phyloP scores from a whole-genome alignment of 2,113 vertebrate genomes.

The Fregata magnificens region DNA sequence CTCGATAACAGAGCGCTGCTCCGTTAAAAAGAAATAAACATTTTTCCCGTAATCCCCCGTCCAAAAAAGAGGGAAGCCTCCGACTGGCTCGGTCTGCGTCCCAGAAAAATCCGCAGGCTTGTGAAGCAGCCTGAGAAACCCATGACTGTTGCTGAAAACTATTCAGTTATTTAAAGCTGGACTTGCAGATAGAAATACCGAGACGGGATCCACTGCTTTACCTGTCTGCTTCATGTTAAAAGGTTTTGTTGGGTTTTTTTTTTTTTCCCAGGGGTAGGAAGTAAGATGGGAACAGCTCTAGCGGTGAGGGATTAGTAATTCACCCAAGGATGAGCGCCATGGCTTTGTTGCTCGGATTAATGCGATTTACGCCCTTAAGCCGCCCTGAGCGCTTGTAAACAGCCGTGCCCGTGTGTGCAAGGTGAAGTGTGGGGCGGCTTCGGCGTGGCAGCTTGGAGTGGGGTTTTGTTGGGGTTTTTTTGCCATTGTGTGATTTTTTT shows the following conservation, averaged over 20 bases:
- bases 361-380: conserved; percentile 24
- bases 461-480: background rate
- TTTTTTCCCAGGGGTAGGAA: background rate
- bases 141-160: background rate
- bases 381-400: background rate
- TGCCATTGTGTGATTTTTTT: rapidly evolving
- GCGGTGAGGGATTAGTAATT: background rate
- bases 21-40: background rate
- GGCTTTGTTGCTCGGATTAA: background rate
- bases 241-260: background rate
- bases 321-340: background rate
- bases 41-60: background rate
- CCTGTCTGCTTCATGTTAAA: background rate
- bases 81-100: background rate
- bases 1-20: background rate
- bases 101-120: background rate
- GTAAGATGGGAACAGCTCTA: background rate
- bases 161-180: background rate
- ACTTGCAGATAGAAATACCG: rapidly evolving
- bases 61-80: background rate
- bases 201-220: background rate
- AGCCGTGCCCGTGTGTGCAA: background rate
- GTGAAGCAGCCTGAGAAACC: background rate
- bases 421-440: background rate
- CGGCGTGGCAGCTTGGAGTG: background rate